phyloP scores from a whole-genome alignment of 64 coral and sea anemone genomes.

The Cladopsammia gracilis region DNA sequence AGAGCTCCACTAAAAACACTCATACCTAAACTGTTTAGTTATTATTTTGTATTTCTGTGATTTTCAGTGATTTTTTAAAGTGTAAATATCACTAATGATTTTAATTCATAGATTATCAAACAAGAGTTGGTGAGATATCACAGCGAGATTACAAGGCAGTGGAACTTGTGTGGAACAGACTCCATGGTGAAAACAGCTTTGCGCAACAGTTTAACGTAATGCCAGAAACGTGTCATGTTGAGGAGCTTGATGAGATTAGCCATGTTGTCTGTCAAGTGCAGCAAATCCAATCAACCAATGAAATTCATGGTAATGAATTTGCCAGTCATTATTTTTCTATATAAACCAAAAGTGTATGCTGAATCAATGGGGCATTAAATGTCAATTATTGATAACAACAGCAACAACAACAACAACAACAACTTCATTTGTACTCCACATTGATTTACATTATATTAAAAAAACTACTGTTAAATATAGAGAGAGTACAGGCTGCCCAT shows the following conservation, averaged over 20 bases:
- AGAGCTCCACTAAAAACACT: no score
- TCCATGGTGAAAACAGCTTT: background rate
- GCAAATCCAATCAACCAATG: background rate
- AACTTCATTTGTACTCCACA: no score
- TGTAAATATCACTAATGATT: background rate
- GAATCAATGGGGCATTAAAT: no score
- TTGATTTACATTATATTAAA: no score
- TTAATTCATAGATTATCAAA: background rate
- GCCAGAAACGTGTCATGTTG: background rate
- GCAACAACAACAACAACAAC: no score
- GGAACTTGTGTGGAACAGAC: background rate
- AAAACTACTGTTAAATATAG: no score
- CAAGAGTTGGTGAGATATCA: background rate
- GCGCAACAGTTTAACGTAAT: background rate
- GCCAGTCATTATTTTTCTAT: background rate
- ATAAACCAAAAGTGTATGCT: no score
- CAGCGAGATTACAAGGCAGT: background rate
- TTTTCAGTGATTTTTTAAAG: no score
- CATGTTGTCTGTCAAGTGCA: background rate
- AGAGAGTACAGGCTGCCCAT: no score
- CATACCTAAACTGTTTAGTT: no score
- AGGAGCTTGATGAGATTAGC: background rate
- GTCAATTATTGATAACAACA: no score
- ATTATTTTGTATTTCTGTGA: no score
- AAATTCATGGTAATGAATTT: background rate